These are phyloP conservation scores for Orthonyx spaldingii DNA, from an alignment of 2,113 vertebrate species.

Conservation along the genomic window DNA sequence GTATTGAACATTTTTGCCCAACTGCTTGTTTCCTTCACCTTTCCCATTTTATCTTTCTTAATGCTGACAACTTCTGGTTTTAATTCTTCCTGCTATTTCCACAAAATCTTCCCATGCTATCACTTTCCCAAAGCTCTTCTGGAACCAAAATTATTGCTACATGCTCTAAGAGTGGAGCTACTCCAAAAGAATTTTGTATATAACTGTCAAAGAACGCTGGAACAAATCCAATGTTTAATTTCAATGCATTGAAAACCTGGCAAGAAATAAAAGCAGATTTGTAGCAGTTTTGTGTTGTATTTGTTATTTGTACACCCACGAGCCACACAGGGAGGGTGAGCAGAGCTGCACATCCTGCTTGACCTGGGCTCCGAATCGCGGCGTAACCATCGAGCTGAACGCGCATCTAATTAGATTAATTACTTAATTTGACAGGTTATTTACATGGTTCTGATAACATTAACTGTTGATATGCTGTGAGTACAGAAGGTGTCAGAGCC, in stretches of 20 bases:
- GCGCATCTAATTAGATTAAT: neutral
- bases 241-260: neutral
- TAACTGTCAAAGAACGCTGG: neutral
- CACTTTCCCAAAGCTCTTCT: neutral
- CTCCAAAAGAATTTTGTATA: neutral
- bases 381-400: accelerated
- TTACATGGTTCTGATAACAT: neutral
- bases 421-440: neutral
- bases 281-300: neutral
- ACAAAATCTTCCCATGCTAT: neutral
- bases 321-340: neutral
- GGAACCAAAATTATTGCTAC: neutral
- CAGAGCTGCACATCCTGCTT: neutral
- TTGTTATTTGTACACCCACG: neutral
- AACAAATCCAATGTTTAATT: neutral
- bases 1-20: neutral
- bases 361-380: accelerated
- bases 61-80: neutral
- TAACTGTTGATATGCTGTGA: neutral
- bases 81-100: neutral
- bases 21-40: neutral
- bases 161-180: neutral
- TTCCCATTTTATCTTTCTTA: neutral
- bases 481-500: neutral
- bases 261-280: neutral